phyloP scores from a whole-genome alignment of 2,888 invertebrate species.

The Cerastoderma edule region DNA sequence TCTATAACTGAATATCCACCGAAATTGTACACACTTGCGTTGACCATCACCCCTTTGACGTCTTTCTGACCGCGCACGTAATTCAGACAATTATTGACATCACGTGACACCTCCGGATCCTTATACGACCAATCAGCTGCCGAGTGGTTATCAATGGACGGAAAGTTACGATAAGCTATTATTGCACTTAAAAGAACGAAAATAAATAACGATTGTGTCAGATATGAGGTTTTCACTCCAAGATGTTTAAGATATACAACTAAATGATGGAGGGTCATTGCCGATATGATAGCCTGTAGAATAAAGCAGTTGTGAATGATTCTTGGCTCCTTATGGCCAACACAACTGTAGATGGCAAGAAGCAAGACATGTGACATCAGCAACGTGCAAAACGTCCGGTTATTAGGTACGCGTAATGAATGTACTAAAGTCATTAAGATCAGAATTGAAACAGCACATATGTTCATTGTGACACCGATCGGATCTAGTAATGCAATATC shows the following conservation, averaged over 20 bases:
- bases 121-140: constrained; percentile 53
- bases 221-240: not conserved
- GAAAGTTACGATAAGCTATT: constrained; percentile 49
- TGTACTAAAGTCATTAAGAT: not conserved
- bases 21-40: constrained; percentile 64
- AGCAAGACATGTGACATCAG: constrained; percentile 17
- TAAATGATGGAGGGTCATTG: constrained; percentile 44
- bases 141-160: constrained; percentile 18
- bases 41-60: constrained; percentile 73
- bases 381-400: constrained; percentile 14
- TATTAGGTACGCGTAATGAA: not conserved
- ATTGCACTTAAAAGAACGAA: constrained; percentile 12
- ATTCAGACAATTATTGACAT: constrained; percentile 69
- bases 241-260: not conserved
- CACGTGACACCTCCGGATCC: constrained; percentile 51
- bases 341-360: constrained; percentile 31
- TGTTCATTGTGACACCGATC: not conserved
- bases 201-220: not conserved
- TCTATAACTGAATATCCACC: constrained; percentile 68
- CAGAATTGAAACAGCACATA: not conserved
- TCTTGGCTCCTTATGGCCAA: constrained; percentile 59
- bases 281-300: constrained; percentile 42
- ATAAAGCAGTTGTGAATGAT: constrained; percentile 59
- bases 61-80: constrained; percentile 62
- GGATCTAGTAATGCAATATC: constrained; percentile 37